A percentile compares a stretch with the other conserved stretches of the same genome.
Evolutionary conservation across 1,140 invertebrate genomes (phyloP).

Genomic region (Drosophila punjabiensis): DNA sequence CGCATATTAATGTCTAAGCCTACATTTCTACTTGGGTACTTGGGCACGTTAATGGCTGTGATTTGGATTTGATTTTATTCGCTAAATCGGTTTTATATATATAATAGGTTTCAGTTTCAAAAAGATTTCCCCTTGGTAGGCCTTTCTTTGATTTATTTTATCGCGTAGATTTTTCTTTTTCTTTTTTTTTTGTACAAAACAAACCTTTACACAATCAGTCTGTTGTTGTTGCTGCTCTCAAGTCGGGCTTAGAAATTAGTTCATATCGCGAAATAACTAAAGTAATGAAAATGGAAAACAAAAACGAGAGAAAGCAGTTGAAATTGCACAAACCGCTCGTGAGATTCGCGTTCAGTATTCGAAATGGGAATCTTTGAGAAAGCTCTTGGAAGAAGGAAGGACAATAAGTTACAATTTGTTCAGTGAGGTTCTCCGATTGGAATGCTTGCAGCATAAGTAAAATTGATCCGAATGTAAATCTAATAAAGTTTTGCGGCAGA

Average conservation of each 20-base stretch:
- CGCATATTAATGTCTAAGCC: conserved; percentile 5
- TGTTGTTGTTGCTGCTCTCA: conserved; percentile 63
- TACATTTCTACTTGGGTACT: conserved; percentile 11
- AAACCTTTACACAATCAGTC: conserved; percentile 78
- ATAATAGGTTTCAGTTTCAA: conserved; percentile 55
- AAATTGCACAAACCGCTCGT: conserved; percentile 56
- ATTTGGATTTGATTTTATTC: conserved; percentile 65
- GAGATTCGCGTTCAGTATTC: conserved; percentile 68
- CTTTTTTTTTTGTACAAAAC: conserved; percentile 71
- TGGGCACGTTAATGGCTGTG: conserved; percentile 4
- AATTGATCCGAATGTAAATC: conserved; percentile 32
- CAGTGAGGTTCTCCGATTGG: conserved; percentile 52
- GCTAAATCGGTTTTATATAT: conserved; percentile 58
- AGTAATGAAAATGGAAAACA: conserved; percentile 54
- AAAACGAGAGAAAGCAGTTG: conserved; percentile 43
- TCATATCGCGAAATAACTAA: conserved; percentile 64
- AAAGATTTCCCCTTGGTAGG: conserved; percentile 37
- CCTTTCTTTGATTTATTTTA: conserved; percentile 30
- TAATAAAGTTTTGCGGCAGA: conserved; percentile 34
- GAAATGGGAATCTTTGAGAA: conserved; percentile 41
- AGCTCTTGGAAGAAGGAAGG: conserved; percentile 21
- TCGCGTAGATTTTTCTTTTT: conserved; percentile 40
- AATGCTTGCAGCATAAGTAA: conserved; percentile 70
- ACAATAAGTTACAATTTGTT: conserved; percentile 65
- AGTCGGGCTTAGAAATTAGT: conserved; percentile 60